Conservation (phyloP, 1,140 invertebrate species). For the Bombus affinis region DNA sequence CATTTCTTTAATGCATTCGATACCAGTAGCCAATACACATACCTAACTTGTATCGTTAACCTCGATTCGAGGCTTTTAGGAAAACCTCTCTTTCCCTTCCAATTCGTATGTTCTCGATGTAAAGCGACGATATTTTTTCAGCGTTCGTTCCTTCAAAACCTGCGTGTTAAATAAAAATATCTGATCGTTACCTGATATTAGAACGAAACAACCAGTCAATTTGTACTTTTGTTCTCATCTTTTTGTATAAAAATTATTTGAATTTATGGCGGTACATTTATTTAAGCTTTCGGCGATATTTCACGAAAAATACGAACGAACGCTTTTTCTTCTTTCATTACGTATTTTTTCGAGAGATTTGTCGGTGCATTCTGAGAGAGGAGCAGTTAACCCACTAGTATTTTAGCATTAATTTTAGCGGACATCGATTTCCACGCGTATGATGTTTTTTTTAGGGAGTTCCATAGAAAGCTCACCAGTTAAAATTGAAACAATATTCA, state of each 20-base stretch:
- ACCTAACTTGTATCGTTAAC: conserved; percentile 6
- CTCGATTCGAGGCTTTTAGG: conserved; percentile 2
- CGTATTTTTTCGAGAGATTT: background rate
- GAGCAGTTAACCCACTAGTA: background rate
- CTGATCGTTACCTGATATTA: background rate
- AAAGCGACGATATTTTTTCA: background rate
- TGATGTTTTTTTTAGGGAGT: background rate
- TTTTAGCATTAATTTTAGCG: background rate
- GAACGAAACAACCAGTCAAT: background rate
- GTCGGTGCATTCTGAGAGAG: background rate
- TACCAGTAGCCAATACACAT: conserved; percentile 10
- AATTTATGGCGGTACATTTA: background rate
- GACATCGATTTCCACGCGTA: background rate
- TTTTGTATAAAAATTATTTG: too few species aligned
- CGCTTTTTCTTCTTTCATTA: background rate
- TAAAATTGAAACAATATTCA: background rate
- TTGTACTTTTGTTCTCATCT: too few species aligned
- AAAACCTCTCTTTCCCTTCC: background rate
- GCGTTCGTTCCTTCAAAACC: background rate
- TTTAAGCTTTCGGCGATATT: background rate
- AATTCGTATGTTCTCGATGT: background rate
- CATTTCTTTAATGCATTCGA: conserved; percentile 14
- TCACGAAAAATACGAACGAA: background rate
- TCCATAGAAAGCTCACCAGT: background rate
- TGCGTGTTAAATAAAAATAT: background rate